Evolutionary conservation across 2,888 invertebrate genomes (phyloP), one percentile per base, ranked within the genome.

Genomic region (Himalopsyche tibetana): DNA sequence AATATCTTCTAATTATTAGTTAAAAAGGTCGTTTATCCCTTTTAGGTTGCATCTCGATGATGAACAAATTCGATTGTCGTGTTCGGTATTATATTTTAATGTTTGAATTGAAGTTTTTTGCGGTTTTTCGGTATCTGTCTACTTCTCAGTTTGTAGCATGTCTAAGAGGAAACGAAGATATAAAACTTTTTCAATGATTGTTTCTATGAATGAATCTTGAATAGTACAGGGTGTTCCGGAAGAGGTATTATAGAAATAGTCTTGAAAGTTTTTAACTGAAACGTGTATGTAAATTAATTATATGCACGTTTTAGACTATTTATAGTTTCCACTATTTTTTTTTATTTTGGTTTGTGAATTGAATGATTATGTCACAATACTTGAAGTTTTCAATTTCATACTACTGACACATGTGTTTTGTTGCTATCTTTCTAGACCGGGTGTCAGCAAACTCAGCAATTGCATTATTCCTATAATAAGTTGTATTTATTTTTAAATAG

Each of bases 151-250:
- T 63, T 63, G 63, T 63, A 63, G 63, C 63, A 63, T 63, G 19
- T 19, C 63, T 63, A 63, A 19, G 63, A 63, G 63, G 63, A 63
- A 63, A 63, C 63, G 63, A 63, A 63, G 63, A 63, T 19, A 63
- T 63, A 63, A 56, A 63, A 63, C 63, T 63, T 63, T 28, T 63
- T 63, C 63, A 63, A 63, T 63, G 63, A 63, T 63, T 63, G 63
- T 63, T 63, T 63, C 63, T 63, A 63, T 63, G 63, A 63, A 63
- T 63, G 63, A 63, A 63, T 63, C 63, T 4, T 63, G 63, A 63
- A 19, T 15, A 19, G 0, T 19, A 63, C 63, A 0, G 11, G 63
- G 63, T 63, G 63, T 2, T 19, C 15, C 11, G 19, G 15, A 19
- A 63, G 9, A 28, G 19, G 2, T 28, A 28, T 28, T 28, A 28